Percentiles rank a stretch among this genome's conserved stretches.
phyloP scores from a whole-genome alignment of 2,888 invertebrate species.

The Branchipolynoe longqiensis region DNA sequence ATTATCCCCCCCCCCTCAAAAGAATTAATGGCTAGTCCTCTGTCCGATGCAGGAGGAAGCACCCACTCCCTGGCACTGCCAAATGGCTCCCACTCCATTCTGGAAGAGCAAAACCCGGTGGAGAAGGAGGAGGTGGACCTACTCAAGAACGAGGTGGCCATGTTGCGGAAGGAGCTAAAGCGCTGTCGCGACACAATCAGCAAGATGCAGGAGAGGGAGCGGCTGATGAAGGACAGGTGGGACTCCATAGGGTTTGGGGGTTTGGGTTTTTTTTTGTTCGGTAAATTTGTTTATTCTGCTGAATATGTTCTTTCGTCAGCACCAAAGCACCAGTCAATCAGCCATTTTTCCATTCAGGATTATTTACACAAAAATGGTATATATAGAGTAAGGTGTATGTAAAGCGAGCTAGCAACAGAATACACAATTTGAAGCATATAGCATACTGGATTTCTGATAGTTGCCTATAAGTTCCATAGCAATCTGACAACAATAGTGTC shows the following conservation, averaged over 20 bases:
- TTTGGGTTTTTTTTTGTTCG: neutral
- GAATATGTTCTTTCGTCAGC: no score
- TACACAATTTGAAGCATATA: no score
- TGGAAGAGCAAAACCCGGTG: neutral
- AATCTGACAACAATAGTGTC: no score
- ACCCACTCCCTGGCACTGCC: conserved; percentile 37
- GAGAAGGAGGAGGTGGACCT: conserved; percentile 71
- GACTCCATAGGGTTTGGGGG: conserved; percentile 3
- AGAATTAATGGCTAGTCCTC: neutral
- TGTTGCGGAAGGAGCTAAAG: conserved; percentile 82
- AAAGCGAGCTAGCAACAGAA: no score
- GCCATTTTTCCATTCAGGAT: no score
- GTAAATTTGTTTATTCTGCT: no score
- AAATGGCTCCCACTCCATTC: neutral
- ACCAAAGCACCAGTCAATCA: no score
- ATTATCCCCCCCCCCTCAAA: neutral
- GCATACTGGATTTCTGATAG: no score
- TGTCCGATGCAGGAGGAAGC: neutral
- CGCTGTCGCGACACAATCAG: conserved; percentile 81
- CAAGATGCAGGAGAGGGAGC: conserved; percentile 82
- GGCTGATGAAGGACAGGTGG: conserved; percentile 81
- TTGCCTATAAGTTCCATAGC: no score
- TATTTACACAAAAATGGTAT: no score
- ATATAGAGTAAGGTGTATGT: no score
- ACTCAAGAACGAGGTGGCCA: conserved; percentile 82